Percentiles rank a stretch among this genome's conserved stretches.
Evolutionary conservation across 2,888 invertebrate species (phyloP).

Genomic region (Harpalus rufipes): DNA sequence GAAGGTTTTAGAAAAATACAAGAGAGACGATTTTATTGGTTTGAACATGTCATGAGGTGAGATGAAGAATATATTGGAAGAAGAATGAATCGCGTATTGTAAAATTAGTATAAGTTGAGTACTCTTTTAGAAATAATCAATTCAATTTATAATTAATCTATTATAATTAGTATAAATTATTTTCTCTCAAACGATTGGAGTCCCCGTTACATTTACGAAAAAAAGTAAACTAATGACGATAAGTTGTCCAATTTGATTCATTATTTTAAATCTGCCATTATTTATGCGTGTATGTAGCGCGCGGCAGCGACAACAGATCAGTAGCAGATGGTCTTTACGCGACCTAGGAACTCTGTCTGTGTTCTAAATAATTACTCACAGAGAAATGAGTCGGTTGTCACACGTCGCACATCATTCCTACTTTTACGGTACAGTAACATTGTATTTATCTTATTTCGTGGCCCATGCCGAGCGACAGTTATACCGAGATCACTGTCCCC

Average conservation of each 20-base stretch:
- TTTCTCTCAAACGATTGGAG: no score
- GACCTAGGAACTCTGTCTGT: slow-evolving; percentile 11
- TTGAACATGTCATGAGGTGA: no score
- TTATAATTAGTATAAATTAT: no score
- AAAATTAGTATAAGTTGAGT: no score
- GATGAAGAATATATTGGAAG: no score
- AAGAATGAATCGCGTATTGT: no score
- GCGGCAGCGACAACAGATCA: neutral
- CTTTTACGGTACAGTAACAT: slow-evolving; percentile 51
- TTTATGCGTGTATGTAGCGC: no score
- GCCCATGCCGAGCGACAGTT: slow-evolving; percentile 46
- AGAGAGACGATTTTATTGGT: no score
- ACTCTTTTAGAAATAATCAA: neutral
- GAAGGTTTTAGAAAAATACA: no score
- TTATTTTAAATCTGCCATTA: neutral
- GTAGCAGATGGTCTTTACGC: neutral
- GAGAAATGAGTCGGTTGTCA: slow-evolving; percentile 10
- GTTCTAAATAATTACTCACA: slow-evolving; percentile 48
- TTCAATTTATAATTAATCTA: no score
- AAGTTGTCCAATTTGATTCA: neutral
- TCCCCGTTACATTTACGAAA: no score
- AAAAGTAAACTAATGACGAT: no score
- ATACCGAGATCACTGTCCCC: slow-evolving; percentile 38
- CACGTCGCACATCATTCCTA: neutral
- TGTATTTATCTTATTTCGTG: slow-evolving; percentile 49